These are phyloP conservation scores for Chelonus formosanus DNA, from an alignment of 2,888 invertebrate genomes.

Conservation along the genomic window DNA sequence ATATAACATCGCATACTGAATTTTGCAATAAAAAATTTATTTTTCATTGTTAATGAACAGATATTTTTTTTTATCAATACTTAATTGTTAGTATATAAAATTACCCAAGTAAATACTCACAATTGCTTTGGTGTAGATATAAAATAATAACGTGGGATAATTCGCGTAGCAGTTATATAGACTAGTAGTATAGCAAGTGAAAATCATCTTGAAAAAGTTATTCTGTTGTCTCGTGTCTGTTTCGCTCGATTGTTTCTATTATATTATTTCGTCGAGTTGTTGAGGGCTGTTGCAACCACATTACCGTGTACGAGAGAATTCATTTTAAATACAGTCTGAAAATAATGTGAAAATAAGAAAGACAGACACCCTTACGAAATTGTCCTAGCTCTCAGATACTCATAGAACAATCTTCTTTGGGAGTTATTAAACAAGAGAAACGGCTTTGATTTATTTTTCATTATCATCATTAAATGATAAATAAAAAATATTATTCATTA, in stretches of 20 bases:
- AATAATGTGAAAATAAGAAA: not conserved
- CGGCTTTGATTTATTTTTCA: too few relatives aligned
- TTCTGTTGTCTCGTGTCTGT: conserved; percentile 1
- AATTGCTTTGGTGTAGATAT: too few relatives aligned
- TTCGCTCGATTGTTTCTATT: conserved; percentile 25
- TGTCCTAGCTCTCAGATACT: conserved; percentile 3
- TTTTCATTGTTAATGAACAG: not conserved
- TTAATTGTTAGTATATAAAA: too few relatives aligned
- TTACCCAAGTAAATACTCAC: too few relatives aligned
- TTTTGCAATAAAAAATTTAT: not conserved
- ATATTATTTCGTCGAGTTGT: conserved; percentile 9
- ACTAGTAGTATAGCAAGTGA: conserved; percentile 13
- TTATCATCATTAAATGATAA: too few relatives aligned
- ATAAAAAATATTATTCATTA: too few relatives aligned
- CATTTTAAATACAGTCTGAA: not conserved
- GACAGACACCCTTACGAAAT: conserved; percentile 26
- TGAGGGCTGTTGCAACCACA: conserved; percentile 22
- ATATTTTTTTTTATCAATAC: too few relatives aligned
- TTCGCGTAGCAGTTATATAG: conserved; percentile 8
- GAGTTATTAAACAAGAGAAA: too few relatives aligned
- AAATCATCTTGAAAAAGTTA: conserved; percentile 11
- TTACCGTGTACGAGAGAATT: not conserved
- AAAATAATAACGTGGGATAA: conserved; percentile 22
- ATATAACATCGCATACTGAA: too few relatives aligned
- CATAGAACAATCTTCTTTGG: too few relatives aligned